Evolutionary conservation across 2,797 vertebrate genomes (phyloP).

Genomic region (Eospalax fontanierii): DNA sequence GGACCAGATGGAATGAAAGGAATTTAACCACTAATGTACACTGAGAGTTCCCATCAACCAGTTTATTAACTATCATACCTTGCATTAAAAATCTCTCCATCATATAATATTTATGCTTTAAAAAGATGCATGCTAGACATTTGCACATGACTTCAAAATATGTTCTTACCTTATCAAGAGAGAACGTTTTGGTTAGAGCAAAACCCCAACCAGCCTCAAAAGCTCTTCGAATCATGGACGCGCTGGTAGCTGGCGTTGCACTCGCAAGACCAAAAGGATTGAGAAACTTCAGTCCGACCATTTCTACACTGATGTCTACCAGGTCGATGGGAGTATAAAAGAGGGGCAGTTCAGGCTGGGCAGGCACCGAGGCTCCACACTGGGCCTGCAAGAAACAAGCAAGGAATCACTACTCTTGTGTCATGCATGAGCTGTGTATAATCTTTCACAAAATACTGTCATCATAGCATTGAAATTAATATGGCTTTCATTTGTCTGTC

Average conservation of each 20-base stretch:
- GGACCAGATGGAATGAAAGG: not conserved
- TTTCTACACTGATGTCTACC: conserved; percentile 95
- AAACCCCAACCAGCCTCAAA: conserved; percentile 97
- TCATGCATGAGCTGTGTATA: not conserved
- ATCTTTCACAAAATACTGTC: conserved; percentile 29
- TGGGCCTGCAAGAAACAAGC: conserved; percentile 89
- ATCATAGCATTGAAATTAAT: not conserved
- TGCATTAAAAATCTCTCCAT: not conserved
- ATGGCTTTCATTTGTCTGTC: not conserved
- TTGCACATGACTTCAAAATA: not conserved
- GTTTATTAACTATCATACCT: not conserved
- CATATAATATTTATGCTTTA: not conserved
- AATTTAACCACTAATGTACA: not conserved
- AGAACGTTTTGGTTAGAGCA: conserved; percentile 97
- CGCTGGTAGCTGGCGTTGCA: conserved; percentile 95
- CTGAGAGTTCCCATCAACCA: not conserved
- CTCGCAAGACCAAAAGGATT: conserved; percentile 98
- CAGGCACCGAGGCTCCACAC: conserved; percentile 89
- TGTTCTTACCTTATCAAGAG: conserved; percentile 95
- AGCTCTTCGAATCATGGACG: conserved; percentile 96
- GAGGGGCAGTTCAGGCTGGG: conserved; percentile 92
- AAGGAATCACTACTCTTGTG: not conserved
- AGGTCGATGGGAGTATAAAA: conserved; percentile 94
- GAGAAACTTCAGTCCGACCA: conserved; percentile 94
- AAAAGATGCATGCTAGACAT: not conserved